Percentiles rank a stretch among this genome's conserved stretches.
These are phyloP conservation scores for Ceuthmochares aereus DNA, from an alignment of 2,113 vertebrate species.

Conservation along the genomic window DNA sequence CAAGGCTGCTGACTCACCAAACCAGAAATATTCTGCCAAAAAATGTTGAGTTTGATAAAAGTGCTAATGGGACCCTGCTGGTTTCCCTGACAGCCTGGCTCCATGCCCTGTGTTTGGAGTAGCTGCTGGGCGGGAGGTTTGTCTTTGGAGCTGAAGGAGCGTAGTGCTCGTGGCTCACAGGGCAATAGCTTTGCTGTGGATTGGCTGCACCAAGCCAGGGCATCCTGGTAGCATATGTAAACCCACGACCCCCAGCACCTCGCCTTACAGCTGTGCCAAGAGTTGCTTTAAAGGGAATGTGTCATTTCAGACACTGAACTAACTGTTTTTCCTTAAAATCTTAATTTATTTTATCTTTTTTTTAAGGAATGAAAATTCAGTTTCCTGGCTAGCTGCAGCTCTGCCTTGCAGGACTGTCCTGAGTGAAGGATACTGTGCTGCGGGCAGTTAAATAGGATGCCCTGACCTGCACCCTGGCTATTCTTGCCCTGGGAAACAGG, in stretches of 20 bases:
- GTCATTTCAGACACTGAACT: not conserved
- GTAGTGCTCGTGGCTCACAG: not conserved
- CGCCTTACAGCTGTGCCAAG: not conserved
- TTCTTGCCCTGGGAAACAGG: not conserved
- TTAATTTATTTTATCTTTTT: not conserved
- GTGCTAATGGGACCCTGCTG: not conserved
- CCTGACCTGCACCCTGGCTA: not conserved
- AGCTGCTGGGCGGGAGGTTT: not conserved
- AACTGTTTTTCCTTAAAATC: not conserved
- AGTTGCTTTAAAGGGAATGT: not conserved
- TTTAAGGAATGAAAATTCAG: not conserved
- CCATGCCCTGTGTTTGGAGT: not conserved
- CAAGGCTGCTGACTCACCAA: conserved; percentile 1
- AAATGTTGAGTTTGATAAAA: not conserved
- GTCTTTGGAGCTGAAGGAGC: not conserved
- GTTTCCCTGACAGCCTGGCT: not conserved
- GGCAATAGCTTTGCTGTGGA: not conserved
- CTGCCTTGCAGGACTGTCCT: not conserved
- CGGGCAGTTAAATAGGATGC: not conserved
- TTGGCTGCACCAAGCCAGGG: not conserved
- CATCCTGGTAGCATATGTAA: not conserved
- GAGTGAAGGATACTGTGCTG: not conserved
- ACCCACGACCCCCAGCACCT: rapidly evolving
- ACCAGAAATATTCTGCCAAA: not conserved
- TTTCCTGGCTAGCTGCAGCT: not conserved